Conservation (phyloP, 2,113 vertebrate species). For the Rynchops niger region DNA sequence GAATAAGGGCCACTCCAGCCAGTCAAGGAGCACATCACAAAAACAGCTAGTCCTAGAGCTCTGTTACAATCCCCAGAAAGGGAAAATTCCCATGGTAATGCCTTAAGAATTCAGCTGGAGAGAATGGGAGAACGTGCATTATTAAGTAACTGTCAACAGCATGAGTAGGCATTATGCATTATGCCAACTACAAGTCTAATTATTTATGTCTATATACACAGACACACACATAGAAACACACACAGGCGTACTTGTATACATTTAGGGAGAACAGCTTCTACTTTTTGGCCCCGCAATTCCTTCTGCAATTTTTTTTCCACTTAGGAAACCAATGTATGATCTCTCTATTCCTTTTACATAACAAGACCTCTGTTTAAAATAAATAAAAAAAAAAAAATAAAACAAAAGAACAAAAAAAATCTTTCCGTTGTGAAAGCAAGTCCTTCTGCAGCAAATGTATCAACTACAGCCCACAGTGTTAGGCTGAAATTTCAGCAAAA, state of each 20-base stretch:
- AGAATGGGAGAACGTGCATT: not conserved
- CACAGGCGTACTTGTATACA: not conserved
- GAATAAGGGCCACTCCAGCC: not conserved
- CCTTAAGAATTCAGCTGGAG: conserved; percentile 6
- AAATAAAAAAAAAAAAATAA: not conserved
- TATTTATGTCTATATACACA: not conserved
- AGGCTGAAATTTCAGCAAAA: not conserved
- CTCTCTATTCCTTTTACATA: not conserved
- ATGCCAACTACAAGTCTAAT: not conserved
- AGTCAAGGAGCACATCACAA: not conserved
- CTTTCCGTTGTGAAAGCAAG: not conserved
- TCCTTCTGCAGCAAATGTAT: not conserved
- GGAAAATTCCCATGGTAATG: conserved; percentile 19
- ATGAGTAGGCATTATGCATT: not conserved
- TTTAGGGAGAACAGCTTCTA: not conserved
- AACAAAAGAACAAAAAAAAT: not conserved
- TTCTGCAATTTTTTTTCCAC: not conserved
- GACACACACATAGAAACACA: not conserved
- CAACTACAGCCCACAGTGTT: not conserved
- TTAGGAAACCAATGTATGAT: not conserved
- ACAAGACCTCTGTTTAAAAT: not conserved
- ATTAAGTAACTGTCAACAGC: not conserved
- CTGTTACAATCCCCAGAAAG: not conserved
- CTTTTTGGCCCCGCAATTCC: not conserved
- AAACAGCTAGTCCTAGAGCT: not conserved